A percentile compares a stretch with the other conserved stretches of the same genome.
Evolutionary conservation across 2,797 vertebrate genomes (phyloP).

Genomic region (Philypnodon macrostomus): DNA sequence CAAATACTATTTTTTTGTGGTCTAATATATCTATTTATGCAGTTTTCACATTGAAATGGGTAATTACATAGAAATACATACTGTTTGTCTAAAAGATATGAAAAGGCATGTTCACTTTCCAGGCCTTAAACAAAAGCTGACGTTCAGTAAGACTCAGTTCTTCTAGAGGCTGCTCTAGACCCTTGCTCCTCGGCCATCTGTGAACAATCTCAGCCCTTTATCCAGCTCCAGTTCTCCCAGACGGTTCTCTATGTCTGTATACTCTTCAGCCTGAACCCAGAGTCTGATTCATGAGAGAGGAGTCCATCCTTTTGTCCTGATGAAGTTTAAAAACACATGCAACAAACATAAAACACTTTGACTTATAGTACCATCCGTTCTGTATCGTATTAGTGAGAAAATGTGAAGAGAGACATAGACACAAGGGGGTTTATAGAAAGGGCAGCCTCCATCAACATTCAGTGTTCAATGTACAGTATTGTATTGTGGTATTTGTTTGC

Average conservation of each 20-base stretch:
- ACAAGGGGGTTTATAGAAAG: background rate
- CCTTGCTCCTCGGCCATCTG: constrained; percentile 69
- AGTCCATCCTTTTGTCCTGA: constrained; percentile 20
- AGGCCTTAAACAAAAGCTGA: constrained; percentile 1
- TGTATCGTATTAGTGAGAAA: constrained; percentile 7
- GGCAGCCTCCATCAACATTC: background rate
- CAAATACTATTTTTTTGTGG: too few relatives aligned
- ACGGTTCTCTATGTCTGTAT: constrained; percentile 27
- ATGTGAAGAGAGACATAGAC: constrained; percentile 6
- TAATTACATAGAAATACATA: constrained; percentile 1
- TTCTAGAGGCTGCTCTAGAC: constrained; percentile 5
- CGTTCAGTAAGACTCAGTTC: background rate
- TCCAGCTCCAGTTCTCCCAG: constrained; percentile 56
- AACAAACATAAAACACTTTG: constrained; percentile 17
- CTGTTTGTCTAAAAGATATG: too few relatives aligned
- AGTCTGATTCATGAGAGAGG: constrained; percentile 58
- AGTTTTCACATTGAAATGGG: too few relatives aligned
- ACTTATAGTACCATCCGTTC: constrained; percentile 9
- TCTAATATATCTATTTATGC: too few relatives aligned
- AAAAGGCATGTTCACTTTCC: too few relatives aligned
- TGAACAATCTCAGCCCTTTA: constrained; percentile 77
- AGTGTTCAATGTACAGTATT: constrained; percentile 4
- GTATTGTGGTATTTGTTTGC: too few relatives aligned
- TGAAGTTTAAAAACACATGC: constrained; percentile 16
- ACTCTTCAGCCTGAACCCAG: constrained; percentile 22